A percentile compares a stretch with the other conserved stretches of the same genome.
Evolutionary conservation across 2,797 vertebrate species (phyloP).

Genomic region (Zalophus californianus): DNA sequence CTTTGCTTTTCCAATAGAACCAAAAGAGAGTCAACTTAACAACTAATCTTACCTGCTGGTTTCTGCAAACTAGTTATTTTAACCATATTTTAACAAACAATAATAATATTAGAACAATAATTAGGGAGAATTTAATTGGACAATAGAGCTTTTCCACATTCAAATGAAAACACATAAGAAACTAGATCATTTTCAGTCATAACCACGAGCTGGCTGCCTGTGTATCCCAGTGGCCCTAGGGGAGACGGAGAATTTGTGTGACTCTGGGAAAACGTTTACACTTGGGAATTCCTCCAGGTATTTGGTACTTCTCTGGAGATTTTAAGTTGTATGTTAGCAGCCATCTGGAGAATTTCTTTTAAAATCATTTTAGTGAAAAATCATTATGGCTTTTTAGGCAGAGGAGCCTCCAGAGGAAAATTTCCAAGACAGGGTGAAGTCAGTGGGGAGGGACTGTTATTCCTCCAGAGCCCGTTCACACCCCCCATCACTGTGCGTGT

Average conservation of each 20-base stretch:
- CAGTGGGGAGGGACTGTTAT: accelerated
- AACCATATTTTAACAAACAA: neutral
- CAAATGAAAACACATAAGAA: neutral
- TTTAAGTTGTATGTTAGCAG: neutral
- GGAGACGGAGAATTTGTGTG: accelerated
- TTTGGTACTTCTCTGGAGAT: neutral
- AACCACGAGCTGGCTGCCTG: neutral
- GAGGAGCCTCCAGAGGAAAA: neutral
- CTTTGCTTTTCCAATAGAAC: conserved; percentile 25
- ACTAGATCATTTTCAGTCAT: neutral
- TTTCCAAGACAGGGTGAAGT: neutral
- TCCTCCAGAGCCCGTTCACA: accelerated
- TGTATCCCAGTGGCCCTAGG: accelerated
- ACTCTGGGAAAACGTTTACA: accelerated
- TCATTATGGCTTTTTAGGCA: neutral
- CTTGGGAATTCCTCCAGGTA: neutral
- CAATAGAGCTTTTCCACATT: neutral
- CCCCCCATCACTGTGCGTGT: accelerated
- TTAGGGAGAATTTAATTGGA: neutral
- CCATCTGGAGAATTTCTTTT: neutral
- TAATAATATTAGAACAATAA: neutral
- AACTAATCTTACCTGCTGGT: neutral
- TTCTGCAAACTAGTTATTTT: neutral
- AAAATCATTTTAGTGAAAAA: neutral
- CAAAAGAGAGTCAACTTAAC: neutral